Conservation (phyloP, 2,888 invertebrate species). For the Sepiola atlantica region DNA sequence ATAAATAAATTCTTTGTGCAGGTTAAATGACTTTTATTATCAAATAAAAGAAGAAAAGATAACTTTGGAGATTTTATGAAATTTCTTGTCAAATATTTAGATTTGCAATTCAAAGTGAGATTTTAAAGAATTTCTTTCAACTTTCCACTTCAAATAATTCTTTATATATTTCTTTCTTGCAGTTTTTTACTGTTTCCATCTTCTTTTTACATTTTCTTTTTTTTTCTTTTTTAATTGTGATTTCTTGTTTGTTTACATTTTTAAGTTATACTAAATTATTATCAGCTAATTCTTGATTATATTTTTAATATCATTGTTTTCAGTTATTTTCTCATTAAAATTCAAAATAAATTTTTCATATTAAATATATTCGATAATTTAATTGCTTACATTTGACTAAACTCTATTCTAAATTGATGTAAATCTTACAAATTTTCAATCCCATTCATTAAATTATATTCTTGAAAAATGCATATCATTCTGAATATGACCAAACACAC, state of each 20-base stretch:
- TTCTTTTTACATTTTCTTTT: too few relatives aligned
- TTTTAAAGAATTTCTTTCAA: not conserved
- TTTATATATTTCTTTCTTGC: not conserved
- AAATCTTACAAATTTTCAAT: slow-evolving; percentile 6
- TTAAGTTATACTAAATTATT: not conserved
- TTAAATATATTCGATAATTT: not conserved
- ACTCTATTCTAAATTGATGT: slow-evolving; percentile 32
- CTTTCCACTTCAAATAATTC: not conserved
- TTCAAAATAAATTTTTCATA: not conserved
- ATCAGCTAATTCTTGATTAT: not conserved
- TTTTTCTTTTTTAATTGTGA: not conserved
- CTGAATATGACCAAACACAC: not conserved
- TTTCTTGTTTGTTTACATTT: not conserved
- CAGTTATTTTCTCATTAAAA: not conserved
- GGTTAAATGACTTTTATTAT: not conserved
- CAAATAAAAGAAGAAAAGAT: not conserved
- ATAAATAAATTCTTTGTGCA: not conserved
- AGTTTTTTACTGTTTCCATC: not conserved
- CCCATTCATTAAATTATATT: not conserved
- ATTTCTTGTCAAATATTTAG: slow-evolving; percentile 24
- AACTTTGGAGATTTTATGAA: not conserved
- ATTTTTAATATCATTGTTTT: not conserved
- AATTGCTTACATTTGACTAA: not conserved
- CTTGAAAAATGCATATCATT: not conserved
- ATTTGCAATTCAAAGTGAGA: not conserved